A percentile compares a stretch with the other conserved stretches of the same genome.
phyloP scores from a whole-genome alignment of 2,888 invertebrate species.

The Choreutis nemorana region DNA sequence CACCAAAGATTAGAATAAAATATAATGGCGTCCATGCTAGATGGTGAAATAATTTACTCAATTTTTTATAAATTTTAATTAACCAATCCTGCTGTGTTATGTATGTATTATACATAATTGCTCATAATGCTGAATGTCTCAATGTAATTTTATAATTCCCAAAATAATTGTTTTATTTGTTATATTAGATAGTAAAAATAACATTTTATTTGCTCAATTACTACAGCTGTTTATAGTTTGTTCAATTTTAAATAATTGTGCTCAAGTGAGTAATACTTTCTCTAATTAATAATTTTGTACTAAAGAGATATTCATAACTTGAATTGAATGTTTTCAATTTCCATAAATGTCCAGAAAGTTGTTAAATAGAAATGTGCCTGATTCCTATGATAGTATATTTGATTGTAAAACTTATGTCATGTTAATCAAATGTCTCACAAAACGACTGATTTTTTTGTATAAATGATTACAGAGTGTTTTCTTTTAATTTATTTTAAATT shows the following conservation, averaged over 20 bases:
- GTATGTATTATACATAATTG: not conserved
- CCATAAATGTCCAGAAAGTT: no score
- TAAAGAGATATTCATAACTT: not conserved
- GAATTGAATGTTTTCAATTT: no score
- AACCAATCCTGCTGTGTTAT: constrained; percentile 33
- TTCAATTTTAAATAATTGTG: not conserved
- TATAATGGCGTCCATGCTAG: constrained; percentile 20
- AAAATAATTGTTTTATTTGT: no score
- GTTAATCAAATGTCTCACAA: constrained; percentile 60
- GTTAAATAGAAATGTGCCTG: constrained; percentile 58
- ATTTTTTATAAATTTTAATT: constrained; percentile 13
- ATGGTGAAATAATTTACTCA: constrained; percentile 30
- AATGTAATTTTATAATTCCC: not conserved
- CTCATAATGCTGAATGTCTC: not conserved
- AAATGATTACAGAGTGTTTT: constrained; percentile 61
- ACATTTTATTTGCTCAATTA: not conserved
- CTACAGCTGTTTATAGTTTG: not conserved
- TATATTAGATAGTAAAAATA: not conserved
- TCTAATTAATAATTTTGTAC: not conserved
- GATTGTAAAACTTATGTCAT: constrained; percentile 51
- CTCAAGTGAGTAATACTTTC: not conserved
- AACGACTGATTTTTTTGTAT: constrained; percentile 62
- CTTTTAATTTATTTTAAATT: constrained; percentile 60
- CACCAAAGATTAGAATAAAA: constrained; percentile 63
- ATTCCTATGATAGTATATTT: constrained; percentile 64